Percentiles rank a stretch among this genome's conserved stretches.
Evolutionary conservation across 1,140 invertebrate genomes (phyloP).

Genomic region (Drosophila aff.): DNA sequence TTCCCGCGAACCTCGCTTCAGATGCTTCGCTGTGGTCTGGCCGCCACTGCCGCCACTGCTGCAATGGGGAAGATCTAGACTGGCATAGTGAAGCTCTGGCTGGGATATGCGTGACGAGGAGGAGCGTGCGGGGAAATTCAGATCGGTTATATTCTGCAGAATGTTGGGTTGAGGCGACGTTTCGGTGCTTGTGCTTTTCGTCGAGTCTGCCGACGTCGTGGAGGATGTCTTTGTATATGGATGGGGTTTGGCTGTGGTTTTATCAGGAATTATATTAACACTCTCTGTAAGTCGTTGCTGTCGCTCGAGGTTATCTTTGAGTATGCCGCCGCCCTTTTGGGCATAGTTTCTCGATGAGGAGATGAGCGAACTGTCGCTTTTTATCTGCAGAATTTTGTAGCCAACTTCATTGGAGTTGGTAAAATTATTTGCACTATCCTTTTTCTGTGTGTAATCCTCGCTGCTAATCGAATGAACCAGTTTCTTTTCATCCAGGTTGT

Average conservation of each 20-base stretch:
- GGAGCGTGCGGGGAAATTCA: conserved; percentile 71
- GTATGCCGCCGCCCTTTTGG: conserved; percentile 65
- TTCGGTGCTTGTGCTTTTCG: conserved; percentile 10
- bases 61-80: conserved; percentile 87
- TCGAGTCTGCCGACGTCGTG: conserved; percentile 1
- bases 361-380: conserved; percentile 78
- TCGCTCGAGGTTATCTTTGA: conserved; percentile 69
- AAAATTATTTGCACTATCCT: conserved; percentile 47
- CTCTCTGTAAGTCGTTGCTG: conserved; percentile 48
- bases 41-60: conserved; percentile 42
- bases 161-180: conserved; percentile 16
- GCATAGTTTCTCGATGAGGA: conserved; percentile 59
- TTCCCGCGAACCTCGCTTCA: conserved; percentile 63
- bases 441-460: conserved; percentile 64
- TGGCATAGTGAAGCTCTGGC: conserved; percentile 88
- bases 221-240: conserved; percentile 6
- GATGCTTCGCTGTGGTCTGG: conserved; percentile 71
- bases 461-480: conserved; percentile 73
- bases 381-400: conserved; percentile 79
- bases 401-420: conserved; percentile 47
- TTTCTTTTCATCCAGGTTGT: conserved; percentile 55
- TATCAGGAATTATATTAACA: conserved; percentile 33
- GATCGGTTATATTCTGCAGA: conserved; percentile 32
- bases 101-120: conserved; percentile 85
- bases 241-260: conserved; percentile 31